phyloP scores from a whole-genome alignment of 2,113 vertebrate species.

The Rynchops niger region DNA sequence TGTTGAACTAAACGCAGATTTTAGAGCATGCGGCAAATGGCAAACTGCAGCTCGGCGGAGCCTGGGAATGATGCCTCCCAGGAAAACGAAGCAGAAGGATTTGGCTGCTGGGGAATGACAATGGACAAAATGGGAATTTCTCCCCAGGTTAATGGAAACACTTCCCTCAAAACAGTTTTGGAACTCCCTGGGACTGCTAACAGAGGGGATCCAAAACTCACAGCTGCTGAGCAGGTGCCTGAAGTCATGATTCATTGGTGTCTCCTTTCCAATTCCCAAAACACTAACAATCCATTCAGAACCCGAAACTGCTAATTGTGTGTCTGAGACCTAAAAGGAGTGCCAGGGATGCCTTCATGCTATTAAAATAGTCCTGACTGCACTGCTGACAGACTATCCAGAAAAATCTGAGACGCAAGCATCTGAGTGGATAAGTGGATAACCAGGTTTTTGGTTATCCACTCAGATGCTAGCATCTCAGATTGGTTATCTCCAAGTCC shows the following conservation, averaged over 20 bases:
- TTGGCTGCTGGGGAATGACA: neutral
- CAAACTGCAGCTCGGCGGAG: neutral
- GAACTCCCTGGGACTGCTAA: neutral
- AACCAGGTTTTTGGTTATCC: neutral
- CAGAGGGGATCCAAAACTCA: neutral
- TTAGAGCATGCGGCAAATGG: neutral
- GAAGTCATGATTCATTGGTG: neutral
- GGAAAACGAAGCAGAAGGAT: neutral
- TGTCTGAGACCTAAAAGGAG: neutral
- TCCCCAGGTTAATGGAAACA: neutral
- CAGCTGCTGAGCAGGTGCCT: slow-evolving; percentile 30
- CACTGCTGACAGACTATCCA: neutral
- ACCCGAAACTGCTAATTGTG: neutral
- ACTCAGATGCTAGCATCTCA: too few species aligned
- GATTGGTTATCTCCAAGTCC: too few species aligned
- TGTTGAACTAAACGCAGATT: neutral
- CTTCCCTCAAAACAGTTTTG: neutral
- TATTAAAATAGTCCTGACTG: neutral
- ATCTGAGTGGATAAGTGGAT: neutral
- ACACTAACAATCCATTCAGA: neutral
- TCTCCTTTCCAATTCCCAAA: neutral
- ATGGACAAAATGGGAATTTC: neutral
- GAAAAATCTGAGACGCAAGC: neutral
- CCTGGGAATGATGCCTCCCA: neutral
- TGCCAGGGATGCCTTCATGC: neutral